Evolutionary conservation across 1,140 invertebrate genomes (phyloP), one percentile per base, ranked within the genome.

Genomic region (Hydropsyche tenuis): DNA sequence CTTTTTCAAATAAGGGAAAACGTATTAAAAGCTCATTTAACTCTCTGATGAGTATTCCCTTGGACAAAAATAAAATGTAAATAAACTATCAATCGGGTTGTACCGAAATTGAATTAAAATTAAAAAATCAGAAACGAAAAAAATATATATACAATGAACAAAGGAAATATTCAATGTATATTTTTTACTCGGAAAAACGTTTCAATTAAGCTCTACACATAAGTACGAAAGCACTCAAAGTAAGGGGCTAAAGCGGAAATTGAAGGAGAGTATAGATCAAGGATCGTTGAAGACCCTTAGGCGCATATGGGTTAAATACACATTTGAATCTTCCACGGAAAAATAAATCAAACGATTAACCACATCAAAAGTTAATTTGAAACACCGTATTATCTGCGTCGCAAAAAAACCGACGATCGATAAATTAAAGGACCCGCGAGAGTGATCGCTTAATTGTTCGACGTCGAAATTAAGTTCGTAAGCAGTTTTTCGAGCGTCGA

Each of bases 11-110:
- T 70, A 70, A 70, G 51, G 68, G 68, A 70, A 37, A 70, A 70
- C 68, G 68, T 70, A 70, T 70, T 70, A 70, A 70, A 70, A 70
- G 68, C 68, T 70, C 68, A 56, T 70, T 70, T 70, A 56, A 48
- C 48, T 70, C 27, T 20, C 22, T 27, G 68, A 70, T 48, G 51
- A 70, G 43, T 70, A 48, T 53, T 53, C 22, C 3, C 18, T 42
- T 22, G 56, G 56, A 64, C 45, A 25, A 68, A 48, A 56, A 70
- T 70, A 56, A 70, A 70, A 70, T 70, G 68, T 70, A 56, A 70
- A 70, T 70, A 56, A 51, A 70, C 42, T 43, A 70, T 70, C 56
- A 30, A 60, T 48, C 23, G 27, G 7, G 20, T 18, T 6, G 56
- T 18, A 22, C 11, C 6, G 30, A 42, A 48, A 68, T 23, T 68